These are phyloP conservation scores for Aphelocoma coerulescens DNA, from an alignment of 2,113 vertebrate genomes.

Conservation along the genomic window DNA sequence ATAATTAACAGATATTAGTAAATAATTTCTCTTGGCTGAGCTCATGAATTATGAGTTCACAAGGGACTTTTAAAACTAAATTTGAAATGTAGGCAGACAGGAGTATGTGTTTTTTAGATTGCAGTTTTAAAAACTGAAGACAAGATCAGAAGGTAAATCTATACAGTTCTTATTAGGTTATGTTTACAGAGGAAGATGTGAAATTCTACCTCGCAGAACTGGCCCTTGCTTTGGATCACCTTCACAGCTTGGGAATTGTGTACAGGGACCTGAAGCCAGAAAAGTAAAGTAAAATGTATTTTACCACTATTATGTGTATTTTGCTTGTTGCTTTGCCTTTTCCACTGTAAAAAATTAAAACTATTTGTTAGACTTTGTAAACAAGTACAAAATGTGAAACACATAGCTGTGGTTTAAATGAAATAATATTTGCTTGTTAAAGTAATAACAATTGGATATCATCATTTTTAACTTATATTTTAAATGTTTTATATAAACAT, in stretches of 20 bases:
- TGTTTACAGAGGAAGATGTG: slow-evolving; percentile 99
- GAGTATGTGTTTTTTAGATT: slow-evolving; percentile 30
- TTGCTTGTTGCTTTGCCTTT: slow-evolving; percentile 35
- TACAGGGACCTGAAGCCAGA: slow-evolving; percentile 99
- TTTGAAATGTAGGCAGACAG: background rate
- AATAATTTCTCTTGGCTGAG: background rate
- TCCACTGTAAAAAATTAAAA: background rate
- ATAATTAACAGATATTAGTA: background rate
- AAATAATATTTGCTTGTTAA: background rate
- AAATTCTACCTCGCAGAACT: slow-evolving; percentile 99
- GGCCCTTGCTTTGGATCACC: slow-evolving; percentile 97
- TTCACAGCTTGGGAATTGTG: slow-evolving; percentile 97
- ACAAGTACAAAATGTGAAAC: background rate
- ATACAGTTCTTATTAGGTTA: slow-evolving; percentile 98
- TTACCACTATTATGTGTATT: slow-evolving; percentile 52
- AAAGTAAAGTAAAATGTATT: slow-evolving; percentile 89
- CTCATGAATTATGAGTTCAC: background rate
- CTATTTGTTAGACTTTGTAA: background rate
- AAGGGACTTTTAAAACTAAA: background rate
- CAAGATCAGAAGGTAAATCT: slow-evolving; percentile 90
- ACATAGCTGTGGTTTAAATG: background rate
- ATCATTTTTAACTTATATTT: background rate
- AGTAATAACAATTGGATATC: background rate
- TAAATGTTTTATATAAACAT: slow-evolving; percentile 49
- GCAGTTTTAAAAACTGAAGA: slow-evolving; percentile 62